Evolutionary conservation across 2,113 vertebrate genomes (phyloP), one percentile per base, ranked within the genome.

Genomic region (Lepus europaeus): DNA sequence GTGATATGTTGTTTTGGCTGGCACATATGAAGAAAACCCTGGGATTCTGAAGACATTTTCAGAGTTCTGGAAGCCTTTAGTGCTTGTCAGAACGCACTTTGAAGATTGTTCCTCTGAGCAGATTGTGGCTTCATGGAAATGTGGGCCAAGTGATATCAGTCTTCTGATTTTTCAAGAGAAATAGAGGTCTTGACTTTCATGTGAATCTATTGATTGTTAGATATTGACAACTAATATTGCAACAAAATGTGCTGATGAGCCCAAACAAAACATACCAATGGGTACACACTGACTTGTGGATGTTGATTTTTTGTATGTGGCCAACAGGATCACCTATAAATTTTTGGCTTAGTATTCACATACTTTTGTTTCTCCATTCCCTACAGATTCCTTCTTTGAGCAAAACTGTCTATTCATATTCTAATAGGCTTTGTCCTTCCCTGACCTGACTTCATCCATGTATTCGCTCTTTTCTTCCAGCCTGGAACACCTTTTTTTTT

Each of bases 121-220:
- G 53, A 74, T n/a, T 92, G 23, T 56, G 92, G 72, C 59, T 94
- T 76, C 79, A n/a, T 78, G 13, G 39, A 93, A 84, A 39, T 91
- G 45, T 76, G 51, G 49, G 29, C 19, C 51, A 92, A 87, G n/a
- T 90, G 59, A 3, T 31, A 89, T 89, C 10, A 79, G 64, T 56
- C 69, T 89, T 92, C 33, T 53, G 25, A 76, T 36, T 78, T 94
- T 90, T 85, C 73, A 84, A 91, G 63, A 96, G 69, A 90, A 88
- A 39, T 49, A n/a, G 22, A 94, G 53, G 89, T 94, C 11, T 39
- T 91, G 19, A 87, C 33, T 83, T 69, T 83, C 22, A 66, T 90
- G 23, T 39, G 13, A 87, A 64, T 69, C 4, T 56, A 66, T 68
- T 66, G 25, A 22, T 64, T 33, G 16, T 66, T 90, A 79, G 86